Evolutionary conservation across 2,113 vertebrate species (phyloP).

Genomic region (Dryoscopus gambensis): DNA sequence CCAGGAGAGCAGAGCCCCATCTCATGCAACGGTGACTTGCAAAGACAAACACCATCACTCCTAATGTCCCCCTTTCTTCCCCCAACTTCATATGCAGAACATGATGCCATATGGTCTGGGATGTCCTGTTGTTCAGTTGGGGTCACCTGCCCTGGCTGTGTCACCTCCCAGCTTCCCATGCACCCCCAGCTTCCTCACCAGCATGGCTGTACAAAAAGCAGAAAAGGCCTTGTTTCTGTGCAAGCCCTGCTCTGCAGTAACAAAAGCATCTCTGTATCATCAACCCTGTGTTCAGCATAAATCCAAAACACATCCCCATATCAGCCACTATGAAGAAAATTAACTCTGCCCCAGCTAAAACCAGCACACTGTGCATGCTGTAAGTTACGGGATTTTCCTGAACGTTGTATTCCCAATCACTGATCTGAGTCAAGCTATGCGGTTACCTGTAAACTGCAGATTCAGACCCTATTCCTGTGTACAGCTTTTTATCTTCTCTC

Average conservation of each 20-base stretch:
- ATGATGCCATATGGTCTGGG: not conserved
- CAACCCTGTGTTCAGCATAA: not conserved
- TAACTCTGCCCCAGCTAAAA: not conserved
- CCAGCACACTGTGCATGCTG: not conserved
- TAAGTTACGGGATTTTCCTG: not conserved
- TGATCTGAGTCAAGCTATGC: not conserved
- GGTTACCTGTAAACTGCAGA: not conserved
- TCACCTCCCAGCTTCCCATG: not conserved
- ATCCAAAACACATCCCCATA: not conserved
- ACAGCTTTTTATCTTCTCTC: not conserved
- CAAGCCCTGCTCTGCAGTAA: not conserved
- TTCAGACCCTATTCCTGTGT: not conserved
- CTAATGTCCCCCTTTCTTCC: not conserved
- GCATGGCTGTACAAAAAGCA: not conserved
- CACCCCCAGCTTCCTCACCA: not conserved
- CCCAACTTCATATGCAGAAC: not conserved
- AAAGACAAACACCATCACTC: not conserved
- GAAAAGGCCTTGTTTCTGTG: not conserved
- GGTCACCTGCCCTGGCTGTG: not conserved
- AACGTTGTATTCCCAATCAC: not conserved
- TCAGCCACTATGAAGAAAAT: not conserved
- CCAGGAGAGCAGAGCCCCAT: not conserved
- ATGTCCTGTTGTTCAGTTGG: not conserved
- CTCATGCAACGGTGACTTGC: fast-evolving
- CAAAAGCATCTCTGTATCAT: not conserved